Conservation (phyloP, 2,797 vertebrate genomes). For the Halcyon badia region DNA sequence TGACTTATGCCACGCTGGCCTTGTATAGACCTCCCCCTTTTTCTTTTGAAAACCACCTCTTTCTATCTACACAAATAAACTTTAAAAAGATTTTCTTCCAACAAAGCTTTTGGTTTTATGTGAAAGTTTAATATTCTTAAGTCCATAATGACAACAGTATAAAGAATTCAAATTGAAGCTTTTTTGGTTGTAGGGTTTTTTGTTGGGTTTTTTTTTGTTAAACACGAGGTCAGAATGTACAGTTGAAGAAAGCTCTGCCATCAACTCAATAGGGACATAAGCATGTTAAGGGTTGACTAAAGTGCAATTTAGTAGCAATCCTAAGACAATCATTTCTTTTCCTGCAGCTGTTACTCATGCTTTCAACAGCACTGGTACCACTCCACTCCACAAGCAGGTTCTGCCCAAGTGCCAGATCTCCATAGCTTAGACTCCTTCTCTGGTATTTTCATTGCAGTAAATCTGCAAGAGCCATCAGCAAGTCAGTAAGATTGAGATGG, state of each 20-base stretch:
- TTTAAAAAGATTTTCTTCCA: neutral
- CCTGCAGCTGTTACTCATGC: neutral
- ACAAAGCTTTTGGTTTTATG: neutral
- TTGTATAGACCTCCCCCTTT: neutral
- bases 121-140: conserved; percentile 45
- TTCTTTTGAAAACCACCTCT: neutral
- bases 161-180: neutral
- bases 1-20: neutral
- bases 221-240: neutral
- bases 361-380: neutral
- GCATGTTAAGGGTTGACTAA: neutral
- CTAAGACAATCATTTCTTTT: neutral
- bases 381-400: neutral
- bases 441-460: neutral
- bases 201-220: neutral
- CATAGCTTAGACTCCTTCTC: neutral
- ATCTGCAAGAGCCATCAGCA: neutral
- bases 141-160: neutral
- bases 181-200: too few relatives aligned
- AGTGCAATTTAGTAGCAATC: conserved; percentile 32
- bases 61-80: neutral
- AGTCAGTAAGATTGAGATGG: neutral
- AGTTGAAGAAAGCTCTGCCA: neutral
- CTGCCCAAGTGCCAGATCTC: neutral
- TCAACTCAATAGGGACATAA: neutral